phyloP scores from a whole-genome alignment of 2,797 vertebrate genomes.

The Pseudomugil tenellus region DNA sequence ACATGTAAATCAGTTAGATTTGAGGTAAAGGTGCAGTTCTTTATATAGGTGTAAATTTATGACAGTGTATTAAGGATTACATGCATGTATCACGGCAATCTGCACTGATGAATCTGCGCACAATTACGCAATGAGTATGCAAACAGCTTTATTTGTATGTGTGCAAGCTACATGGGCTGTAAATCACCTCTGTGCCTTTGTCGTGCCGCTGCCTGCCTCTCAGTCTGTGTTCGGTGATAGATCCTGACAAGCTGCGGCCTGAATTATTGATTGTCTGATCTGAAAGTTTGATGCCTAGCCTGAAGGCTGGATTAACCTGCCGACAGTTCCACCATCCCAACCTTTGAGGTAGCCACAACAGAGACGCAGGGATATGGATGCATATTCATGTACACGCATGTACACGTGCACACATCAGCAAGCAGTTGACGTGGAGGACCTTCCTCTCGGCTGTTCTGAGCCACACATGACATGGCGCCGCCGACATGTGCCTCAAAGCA shows the following conservation, averaged over 20 bases:
- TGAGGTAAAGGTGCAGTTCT: constrained; percentile 30
- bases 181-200: constrained; percentile 69
- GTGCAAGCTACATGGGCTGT: constrained; percentile 49
- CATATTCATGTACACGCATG: constrained; percentile 60
- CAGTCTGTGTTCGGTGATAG: constrained; percentile 71
- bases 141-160: constrained; percentile 58
- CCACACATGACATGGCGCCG: constrained; percentile 25
- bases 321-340: constrained; percentile 49
- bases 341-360: constrained; percentile 53
- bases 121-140: constrained; percentile 39
- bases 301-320: constrained; percentile 83
- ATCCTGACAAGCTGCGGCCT: constrained; percentile 78
- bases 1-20: background rate
- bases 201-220: constrained; percentile 56
- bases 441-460: constrained; percentile 23
- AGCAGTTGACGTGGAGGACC: constrained; percentile 40
- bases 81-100: constrained; percentile 18
- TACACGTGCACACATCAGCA: constrained; percentile 27
- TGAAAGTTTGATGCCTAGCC: constrained; percentile 84
- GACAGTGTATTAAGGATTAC: constrained; percentile 21
- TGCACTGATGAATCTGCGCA: background rate
- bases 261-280: constrained; percentile 84
- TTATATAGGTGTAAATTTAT: constrained; percentile 27
- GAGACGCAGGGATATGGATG: constrained; percentile 39
- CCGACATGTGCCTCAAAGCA: constrained; percentile 27